Evolutionary conservation across 2,888 invertebrate genomes (phyloP).

Genomic region (Cephus sareptanus): DNA sequence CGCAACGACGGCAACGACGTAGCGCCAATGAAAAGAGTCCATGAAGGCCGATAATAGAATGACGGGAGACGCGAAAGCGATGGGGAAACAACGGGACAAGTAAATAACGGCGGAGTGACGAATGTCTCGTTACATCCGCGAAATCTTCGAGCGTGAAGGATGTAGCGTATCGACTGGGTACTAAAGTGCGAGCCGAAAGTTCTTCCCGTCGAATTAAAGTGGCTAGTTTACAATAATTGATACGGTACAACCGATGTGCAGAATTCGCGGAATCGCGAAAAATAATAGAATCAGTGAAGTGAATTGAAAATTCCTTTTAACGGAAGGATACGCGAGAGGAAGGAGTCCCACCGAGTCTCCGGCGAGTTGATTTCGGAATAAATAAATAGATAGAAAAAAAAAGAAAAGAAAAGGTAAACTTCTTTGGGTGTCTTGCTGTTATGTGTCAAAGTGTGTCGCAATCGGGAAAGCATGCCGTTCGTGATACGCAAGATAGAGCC

Average conservation of each 20-base stretch:
- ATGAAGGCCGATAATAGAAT: neutral
- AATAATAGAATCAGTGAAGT: neutral
- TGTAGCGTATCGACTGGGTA: neutral
- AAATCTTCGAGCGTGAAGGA: neutral
- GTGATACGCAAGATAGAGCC: constrained; percentile 87
- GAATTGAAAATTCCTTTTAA: neutral
- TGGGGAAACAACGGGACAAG: neutral
- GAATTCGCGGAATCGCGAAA: neutral
- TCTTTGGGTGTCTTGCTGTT: neutral
- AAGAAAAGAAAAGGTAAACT: neutral
- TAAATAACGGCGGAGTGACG: constrained; percentile 7
- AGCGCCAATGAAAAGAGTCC: neutral
- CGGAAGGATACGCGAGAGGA: neutral
- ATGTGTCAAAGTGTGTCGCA: neutral
- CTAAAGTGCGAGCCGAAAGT: neutral
- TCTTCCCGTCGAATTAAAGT: neutral
- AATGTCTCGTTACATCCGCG: constrained; percentile 17
- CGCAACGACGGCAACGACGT: constrained; percentile 29
- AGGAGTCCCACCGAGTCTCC: neutral
- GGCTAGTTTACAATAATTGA: neutral
- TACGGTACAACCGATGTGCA: neutral
- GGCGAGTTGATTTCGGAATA: neutral
- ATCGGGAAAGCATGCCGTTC: constrained; percentile 78
- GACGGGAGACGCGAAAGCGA: neutral
- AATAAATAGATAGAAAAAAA: neutral